Conservation (phyloP, 1,140 invertebrate genomes). For the Plodia interpunctella region DNA sequence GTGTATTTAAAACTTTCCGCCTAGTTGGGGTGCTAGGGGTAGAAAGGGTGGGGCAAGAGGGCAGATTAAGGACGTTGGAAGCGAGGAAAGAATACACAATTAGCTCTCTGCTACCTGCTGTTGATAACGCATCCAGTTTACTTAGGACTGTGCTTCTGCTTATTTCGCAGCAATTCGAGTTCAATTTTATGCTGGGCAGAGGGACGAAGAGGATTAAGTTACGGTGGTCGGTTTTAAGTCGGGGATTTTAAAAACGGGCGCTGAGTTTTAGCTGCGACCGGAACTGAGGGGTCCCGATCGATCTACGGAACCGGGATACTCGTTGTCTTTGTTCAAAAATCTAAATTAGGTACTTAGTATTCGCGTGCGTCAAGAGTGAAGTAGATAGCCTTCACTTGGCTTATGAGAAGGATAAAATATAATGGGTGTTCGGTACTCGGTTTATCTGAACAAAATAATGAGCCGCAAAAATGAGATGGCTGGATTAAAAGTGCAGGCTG, state of each 20-base stretch:
- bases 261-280: constrained; percentile 54
- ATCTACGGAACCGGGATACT: constrained; percentile 55
- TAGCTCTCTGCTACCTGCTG: constrained; percentile 70
- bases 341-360: constrained; percentile 69
- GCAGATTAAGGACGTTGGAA: constrained; percentile 69
- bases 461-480: neutral
- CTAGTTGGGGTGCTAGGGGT: constrained; percentile 50
- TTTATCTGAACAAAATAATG: constrained; percentile 2
- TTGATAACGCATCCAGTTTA: constrained; percentile 56
- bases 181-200: constrained; percentile 26
- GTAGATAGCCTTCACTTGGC: constrained; percentile 30
- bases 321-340: constrained; percentile 67
- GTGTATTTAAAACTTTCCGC: constrained; percentile 66
- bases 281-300: constrained; percentile 63
- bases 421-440: constrained; percentile 19
- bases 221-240: constrained; percentile 46
- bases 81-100: constrained; percentile 76
- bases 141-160: constrained; percentile 33
- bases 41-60: constrained; percentile 45
- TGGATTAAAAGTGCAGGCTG: neutral
- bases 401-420: constrained; percentile 31
- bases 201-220: constrained; percentile 20
- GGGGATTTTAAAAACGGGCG: constrained; percentile 64
- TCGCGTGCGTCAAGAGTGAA: constrained; percentile 41
- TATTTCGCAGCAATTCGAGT: constrained; percentile 17